Percentiles rank a stretch among this genome's conserved stretches.
phyloP scores from a whole-genome alignment of 2,113 vertebrate species.

The Epinephelus cyanopodus region DNA sequence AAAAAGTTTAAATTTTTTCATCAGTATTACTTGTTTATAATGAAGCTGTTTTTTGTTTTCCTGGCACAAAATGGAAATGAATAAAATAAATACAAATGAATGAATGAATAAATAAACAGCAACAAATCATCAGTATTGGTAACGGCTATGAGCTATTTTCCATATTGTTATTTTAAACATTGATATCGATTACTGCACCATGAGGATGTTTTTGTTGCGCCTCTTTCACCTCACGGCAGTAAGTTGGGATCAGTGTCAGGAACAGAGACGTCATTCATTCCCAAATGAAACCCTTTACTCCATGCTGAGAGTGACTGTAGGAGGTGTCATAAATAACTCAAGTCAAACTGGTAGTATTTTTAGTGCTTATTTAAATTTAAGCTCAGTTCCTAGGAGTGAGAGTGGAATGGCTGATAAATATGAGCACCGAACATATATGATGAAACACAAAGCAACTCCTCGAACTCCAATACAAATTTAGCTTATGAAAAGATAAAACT shows the following conservation, averaged over 20 bases:
- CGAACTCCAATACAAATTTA: slow-evolving; percentile 23
- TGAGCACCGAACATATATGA: slow-evolving; percentile 29
- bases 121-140: no score
- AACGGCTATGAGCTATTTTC: no score
- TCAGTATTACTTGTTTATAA: no score
- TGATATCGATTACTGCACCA: not conserved
- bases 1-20: no score
- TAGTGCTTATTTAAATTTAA: slow-evolving; percentile 23
- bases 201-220: not conserved
- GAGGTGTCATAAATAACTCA: slow-evolving; percentile 14
- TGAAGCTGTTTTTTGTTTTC: no score
- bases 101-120: no score
- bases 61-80: no score
- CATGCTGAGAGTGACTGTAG: not conserved
- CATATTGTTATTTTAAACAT: no score
- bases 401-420: slow-evolving; percentile 17
- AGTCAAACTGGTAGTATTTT: not conserved
- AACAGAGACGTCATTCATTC: not conserved
- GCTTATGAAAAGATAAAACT: slow-evolving; percentile 29
- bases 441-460: slow-evolving; percentile 52
- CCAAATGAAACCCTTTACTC: not conserved
- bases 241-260: not conserved
- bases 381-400: not conserved
- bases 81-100: no score
- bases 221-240: not conserved